These are phyloP conservation scores for Grus americana DNA, from an alignment of 2,113 vertebrate species.

Conservation along the genomic window DNA sequence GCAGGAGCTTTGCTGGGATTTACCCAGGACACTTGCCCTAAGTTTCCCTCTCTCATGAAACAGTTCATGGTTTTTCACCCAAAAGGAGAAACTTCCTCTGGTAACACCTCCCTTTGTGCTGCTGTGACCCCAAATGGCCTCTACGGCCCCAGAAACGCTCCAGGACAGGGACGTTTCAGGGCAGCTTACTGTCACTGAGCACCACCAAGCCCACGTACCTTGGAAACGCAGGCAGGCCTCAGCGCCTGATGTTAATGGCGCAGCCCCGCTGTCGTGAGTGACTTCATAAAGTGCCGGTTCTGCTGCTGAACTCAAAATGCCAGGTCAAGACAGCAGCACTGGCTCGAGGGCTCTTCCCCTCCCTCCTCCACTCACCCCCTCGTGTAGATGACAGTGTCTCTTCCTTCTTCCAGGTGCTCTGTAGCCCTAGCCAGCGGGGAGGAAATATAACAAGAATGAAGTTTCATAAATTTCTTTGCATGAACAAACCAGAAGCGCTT, in stretches of 20 bases:
- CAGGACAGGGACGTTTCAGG: not conserved
- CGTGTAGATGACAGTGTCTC: fast-evolving
- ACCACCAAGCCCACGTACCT: not conserved
- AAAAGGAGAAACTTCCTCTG: not conserved
- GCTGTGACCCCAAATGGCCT: not conserved
- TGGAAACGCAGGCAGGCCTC: not conserved
- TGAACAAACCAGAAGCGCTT: not conserved
- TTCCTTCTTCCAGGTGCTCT: not conserved
- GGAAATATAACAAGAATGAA: not conserved
- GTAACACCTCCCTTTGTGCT: not conserved
- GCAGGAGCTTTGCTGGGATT: not conserved
- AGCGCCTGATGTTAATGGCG: fast-evolving
- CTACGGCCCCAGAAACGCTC: not conserved
- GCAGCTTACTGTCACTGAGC: not conserved
- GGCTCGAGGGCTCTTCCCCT: fast-evolving
- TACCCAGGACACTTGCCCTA: not conserved
- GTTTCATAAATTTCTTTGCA: not conserved
- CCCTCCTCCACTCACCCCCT: not conserved
- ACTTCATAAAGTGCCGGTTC: not conserved
- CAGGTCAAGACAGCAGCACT: not conserved
- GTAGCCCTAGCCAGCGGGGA: not conserved
- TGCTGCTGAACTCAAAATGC: not conserved
- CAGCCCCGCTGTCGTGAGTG: fast-evolving
- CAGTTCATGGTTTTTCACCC: not conserved
- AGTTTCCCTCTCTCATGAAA: not conserved